Evolutionary conservation across 2,888 invertebrate species (phyloP), one percentile per base, ranked within the genome.

Genomic region (Phania funesta): DNA sequence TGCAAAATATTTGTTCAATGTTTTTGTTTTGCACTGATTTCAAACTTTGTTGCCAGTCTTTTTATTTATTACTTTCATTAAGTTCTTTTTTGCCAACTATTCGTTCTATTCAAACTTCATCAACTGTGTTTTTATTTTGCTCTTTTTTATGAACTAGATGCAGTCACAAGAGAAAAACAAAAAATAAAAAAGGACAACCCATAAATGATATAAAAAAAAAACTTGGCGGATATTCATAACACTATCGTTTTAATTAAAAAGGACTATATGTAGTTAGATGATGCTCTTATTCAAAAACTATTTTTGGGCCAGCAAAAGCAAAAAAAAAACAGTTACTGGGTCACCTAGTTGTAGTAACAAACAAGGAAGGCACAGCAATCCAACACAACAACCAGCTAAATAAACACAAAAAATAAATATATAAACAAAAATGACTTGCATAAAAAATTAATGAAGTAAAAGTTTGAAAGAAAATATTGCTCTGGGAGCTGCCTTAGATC

Each of bases 161-260:
- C 58, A 67, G 46, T 58, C 54, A 56, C 26, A 70, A 20, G 50
- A 56, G 18, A 7, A 56, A 44, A 44, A 29, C 13, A 41, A 7
- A 35, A 41, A 41, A 67, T 13, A 54, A 32, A 29, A 20, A 65
- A 26, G 29, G 22, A n/a, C 44, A 77, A 52, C 60, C 48, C 3
- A 73, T 52, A 62, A 62, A 62, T 50, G 35, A 18, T 3, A 38
- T 46, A 50, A 32, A 44, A 41, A 46, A 32, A 38, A 68, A 54
- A 64, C 20, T 77, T 77, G 70, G 77, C 77, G 77, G 68, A 77
- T 77, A 77, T 77, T 54, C 77, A 77, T 77, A 77, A 77, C 54
- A 77, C 77, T 54, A 62, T 62, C 70, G 70, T 70, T 77, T 77
- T 77, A 77, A 77, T 77, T 77, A 77, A 77, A 77, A 77, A 67